A percentile compares a stretch with the other conserved stretches of the same genome.
phyloP scores from a whole-genome alignment of 2,888 invertebrate species.

The Craniophora ligustri region DNA sequence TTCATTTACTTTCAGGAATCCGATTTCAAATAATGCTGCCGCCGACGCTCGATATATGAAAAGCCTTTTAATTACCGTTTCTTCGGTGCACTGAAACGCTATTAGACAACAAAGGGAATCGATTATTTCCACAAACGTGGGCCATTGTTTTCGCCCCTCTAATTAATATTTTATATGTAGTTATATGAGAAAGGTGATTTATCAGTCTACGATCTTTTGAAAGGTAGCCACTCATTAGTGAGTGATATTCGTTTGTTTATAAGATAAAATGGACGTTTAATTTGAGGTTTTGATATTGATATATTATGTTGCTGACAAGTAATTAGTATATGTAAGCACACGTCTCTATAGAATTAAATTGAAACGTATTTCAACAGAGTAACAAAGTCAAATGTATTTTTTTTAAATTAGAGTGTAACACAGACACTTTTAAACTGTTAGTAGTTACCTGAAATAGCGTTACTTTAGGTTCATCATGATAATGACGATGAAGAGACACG shows the following conservation, averaged over 20 bases:
- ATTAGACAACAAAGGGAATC: conserved; percentile 75
- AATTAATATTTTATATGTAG: conserved; percentile 45
- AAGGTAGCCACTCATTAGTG: conserved; percentile 11
- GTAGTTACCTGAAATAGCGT: too few relatives aligned
- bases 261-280: not conserved
- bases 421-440: too few relatives aligned
- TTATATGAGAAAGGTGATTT: conserved; percentile 22
- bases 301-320: too few relatives aligned
- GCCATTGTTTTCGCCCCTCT: conserved; percentile 59
- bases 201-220: conserved; percentile 30
- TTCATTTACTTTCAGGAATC: conserved; percentile 56
- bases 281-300: not conserved
- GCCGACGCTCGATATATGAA: conserved; percentile 47
- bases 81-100: conserved; percentile 65
- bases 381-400: too few relatives aligned
- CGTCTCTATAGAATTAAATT: too few relatives aligned
- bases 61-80: conserved; percentile 69
- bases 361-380: too few relatives aligned
- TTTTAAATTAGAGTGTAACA: too few relatives aligned
- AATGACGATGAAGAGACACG: too few relatives aligned
- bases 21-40: conserved; percentile 63
- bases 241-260: conserved; percentile 6
- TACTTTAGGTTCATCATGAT: too few relatives aligned
- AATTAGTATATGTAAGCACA: too few relatives aligned
- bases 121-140: conserved; percentile 60